Evolutionary conservation across 2,888 invertebrate genomes (phyloP).

Genomic region (Nemotelus nigrinus): DNA sequence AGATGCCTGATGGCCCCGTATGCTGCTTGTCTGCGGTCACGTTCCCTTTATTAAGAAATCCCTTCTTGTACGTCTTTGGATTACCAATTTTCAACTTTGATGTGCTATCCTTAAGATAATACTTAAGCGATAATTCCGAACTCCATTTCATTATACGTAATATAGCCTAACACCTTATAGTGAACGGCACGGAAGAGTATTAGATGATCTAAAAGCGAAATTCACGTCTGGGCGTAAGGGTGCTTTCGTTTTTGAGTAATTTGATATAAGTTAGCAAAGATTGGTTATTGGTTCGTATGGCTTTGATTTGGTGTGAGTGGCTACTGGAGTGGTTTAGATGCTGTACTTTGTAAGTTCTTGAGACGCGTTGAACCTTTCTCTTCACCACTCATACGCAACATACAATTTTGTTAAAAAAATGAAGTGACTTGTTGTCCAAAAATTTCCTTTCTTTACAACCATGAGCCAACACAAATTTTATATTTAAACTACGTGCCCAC

Average conservation of each 20-base stretch:
- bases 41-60: slow-evolving; percentile 52
- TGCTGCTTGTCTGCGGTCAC: slow-evolving; percentile 51
- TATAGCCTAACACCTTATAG: slow-evolving; percentile 9
- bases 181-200: slow-evolving; percentile 6
- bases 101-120: slow-evolving; percentile 51
- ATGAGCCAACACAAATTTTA: too few species aligned
- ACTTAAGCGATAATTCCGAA: slow-evolving; percentile 50
- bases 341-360: too few species aligned
- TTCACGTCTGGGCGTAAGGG: slow-evolving; percentile 26
- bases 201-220: slow-evolving; percentile 1
- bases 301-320: neutral
- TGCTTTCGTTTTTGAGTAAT: slow-evolving; percentile 50
- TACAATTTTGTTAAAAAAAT: too few species aligned
- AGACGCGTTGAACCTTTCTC: too few species aligned
- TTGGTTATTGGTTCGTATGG: slow-evolving; percentile 10
- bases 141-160: slow-evolving; percentile 33
- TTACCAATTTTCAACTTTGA: slow-evolving; percentile 52
- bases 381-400: too few species aligned
- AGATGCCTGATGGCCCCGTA: slow-evolving; percentile 39
- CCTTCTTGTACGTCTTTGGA: slow-evolving; percentile 51
- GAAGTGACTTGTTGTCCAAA: too few species aligned
- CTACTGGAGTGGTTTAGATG: too few species aligned
- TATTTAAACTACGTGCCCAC: too few species aligned
- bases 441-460: too few species aligned
- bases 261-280: slow-evolving; percentile 47